Base-by-base conservation (phyloP, 2,797 vertebrate species). In the Neoniphon sammara region DNA sequence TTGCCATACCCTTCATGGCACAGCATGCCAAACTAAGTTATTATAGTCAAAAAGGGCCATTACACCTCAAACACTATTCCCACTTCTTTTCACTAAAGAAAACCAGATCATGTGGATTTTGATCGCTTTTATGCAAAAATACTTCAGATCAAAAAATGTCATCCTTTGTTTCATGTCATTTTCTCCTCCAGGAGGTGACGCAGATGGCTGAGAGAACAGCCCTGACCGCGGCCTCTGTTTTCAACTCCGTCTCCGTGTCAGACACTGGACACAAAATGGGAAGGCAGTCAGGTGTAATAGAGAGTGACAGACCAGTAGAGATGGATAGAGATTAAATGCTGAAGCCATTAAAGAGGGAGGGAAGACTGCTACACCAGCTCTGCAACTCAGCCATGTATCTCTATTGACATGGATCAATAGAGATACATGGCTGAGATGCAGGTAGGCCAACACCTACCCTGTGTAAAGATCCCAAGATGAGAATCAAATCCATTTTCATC, bases 241-340 rank as follows among this genome's bases (percentile, higher is more conserved):
- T 80, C 58, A 55, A 49, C 50, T 10, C 53, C 27, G 73, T 74
- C 49, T 73, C 66, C 73, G 73, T 72, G 68, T 65, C 25, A 3
- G 64, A 86, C 77, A 83, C 70, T 44, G 23, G 30, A 42, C 75
- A 73, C 75, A 74, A 83, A 85, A 88, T 86, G 71, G 84, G 85
- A 86, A 89, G 50, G 70, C 81, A 77, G 73, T 54, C 70, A 20
- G 75, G 87, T 81, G 81, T 80, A 65, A 70, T 44, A 49, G 74
- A 81, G 77, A 83, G 76, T 47, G 70, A 72, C 75, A 75, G 65
- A 55, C 73, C 15, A 23, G 72, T 63, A 64, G 77, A 71, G 77
- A 77, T 4, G 5, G 70, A 60, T 69, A 75, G 27, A 73, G 74
- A 81, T 84, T 78, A 74, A 78, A 87, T 61, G 70, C 59, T 20